Conservation (phyloP, 1,140 invertebrate genomes). For the Euwallacea similis region DNA sequence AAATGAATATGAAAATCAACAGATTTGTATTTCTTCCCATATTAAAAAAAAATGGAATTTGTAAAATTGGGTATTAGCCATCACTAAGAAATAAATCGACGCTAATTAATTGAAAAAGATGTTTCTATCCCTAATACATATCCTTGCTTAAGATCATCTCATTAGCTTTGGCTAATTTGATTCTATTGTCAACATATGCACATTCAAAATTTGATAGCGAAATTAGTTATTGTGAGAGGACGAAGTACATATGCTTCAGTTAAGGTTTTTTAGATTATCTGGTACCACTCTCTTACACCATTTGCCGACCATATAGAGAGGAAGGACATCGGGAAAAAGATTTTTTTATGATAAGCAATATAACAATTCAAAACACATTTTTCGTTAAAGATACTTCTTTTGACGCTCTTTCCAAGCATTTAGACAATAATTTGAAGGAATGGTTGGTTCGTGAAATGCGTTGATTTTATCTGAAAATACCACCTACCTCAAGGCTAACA, state of each 20-base stretch:
- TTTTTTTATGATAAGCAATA: neutral
- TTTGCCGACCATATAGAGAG: neutral
- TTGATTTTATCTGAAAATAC: too few species aligned
- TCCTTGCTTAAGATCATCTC: neutral
- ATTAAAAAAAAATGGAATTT: too few species aligned
- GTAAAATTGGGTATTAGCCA: too few species aligned
- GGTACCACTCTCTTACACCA: neutral
- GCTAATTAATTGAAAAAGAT: too few species aligned
- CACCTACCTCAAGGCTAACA: too few species aligned
- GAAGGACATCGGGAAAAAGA: neutral
- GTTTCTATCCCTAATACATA: too few species aligned
- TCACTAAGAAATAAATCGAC: too few species aligned
- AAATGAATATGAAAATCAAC: too few species aligned
- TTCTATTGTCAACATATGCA: neutral
- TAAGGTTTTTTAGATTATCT: neutral
- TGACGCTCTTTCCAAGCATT: too few species aligned
- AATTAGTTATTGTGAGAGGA: neutral
- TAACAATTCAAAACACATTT: conserved; percentile 1
- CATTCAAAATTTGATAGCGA: neutral
- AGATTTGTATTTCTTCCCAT: too few species aligned
- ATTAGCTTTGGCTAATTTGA: neutral
- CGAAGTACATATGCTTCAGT: neutral
- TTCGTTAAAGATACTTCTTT: neutral
- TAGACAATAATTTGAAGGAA: too few species aligned
- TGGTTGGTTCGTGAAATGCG: too few species aligned